Base-by-base conservation (phyloP, 1,140 invertebrate genomes). In the Pseudomyrmex cubaensis region DNA sequence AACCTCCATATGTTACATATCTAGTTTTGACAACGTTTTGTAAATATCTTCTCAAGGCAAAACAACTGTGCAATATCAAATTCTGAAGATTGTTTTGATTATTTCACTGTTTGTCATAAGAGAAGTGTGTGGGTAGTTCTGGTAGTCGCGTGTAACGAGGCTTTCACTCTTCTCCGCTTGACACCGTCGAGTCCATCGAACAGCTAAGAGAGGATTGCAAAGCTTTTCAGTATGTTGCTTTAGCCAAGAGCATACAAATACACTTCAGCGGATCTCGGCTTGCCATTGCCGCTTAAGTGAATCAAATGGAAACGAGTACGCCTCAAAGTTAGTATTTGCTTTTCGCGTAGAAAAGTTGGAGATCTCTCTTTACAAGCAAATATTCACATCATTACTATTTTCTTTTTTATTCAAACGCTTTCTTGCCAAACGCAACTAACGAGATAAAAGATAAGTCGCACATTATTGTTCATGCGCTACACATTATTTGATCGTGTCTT, bases 181-280 rank as follows among this genome's bases (percentile, higher is more conserved):
- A 80, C 54, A 80, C 54, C 44, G 20, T 80, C 22, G 35, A 80
- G 66, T 80, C 76, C 56, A 80, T 72, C 76, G 66, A 80, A 80
- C 54, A 72, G 54, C 56, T 59, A 80, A 54, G 52, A 72, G 76
- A 80, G 66, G 76, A 80, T 80, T 80, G 76, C 76, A 48, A 80
- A 80, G 66, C 76, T 80, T 80, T 80, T 72, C 76, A 80, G 66
- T 61, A 72, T 80, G 76, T 80, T 80, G 66, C 76, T 80, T 80
- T 80, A 80, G 76, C 76, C 76, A 70, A 59, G 76, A 70, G 76
- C 66, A 72, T 70, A 80, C 76, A 80, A 80, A 80, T 80, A 80
- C 66, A 80, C 76, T 80, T 72, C 12, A 80, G 66, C 44, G 15
- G 64, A 70, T 70, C 76, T 80, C 66, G 54, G 22, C 22, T 78